Percentiles rank a stretch among this genome's conserved stretches.
Conservation (phyloP, 2,113 vertebrate species). For the Eonycteris spelaea region DNA sequence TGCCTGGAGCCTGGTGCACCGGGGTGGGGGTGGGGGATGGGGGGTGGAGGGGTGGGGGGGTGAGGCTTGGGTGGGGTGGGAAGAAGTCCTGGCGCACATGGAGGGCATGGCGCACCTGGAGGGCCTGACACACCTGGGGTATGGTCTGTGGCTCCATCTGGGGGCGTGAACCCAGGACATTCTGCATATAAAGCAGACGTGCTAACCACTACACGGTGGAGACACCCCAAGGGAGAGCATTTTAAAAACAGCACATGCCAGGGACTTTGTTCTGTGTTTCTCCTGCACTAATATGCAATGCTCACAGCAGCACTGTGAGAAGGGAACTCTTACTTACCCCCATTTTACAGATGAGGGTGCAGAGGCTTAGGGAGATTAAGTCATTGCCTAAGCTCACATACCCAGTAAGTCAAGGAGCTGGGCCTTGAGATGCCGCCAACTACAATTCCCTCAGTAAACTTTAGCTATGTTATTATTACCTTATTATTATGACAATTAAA, state of each 20-base stretch:
- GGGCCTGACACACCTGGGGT: too few species aligned
- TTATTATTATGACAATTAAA: background rate
- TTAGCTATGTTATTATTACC: background rate
- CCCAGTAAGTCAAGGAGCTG: background rate
- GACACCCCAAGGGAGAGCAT: background rate
- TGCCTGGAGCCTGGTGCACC: too few species aligned
- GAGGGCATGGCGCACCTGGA: too few species aligned
- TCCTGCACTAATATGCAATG: background rate
- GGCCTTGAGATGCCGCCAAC: background rate
- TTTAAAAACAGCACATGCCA: background rate
- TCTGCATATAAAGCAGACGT: too few species aligned
- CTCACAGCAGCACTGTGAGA: background rate
- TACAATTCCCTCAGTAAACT: background rate
- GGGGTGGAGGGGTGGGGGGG: too few species aligned
- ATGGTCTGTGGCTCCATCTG: too few species aligned
- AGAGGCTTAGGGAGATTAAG: background rate
- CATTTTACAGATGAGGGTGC: background rate
- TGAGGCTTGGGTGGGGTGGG: too few species aligned
- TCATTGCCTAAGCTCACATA: background rate
- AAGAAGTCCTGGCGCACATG: too few species aligned
- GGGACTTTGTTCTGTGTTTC: background rate
- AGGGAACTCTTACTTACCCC: background rate
- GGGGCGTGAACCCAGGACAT: too few species aligned
- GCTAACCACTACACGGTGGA: too few species aligned
- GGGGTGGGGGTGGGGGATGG: too few species aligned